Conservation (phyloP, 2,797 vertebrate species). For the Enteromius radiatus region DNA sequence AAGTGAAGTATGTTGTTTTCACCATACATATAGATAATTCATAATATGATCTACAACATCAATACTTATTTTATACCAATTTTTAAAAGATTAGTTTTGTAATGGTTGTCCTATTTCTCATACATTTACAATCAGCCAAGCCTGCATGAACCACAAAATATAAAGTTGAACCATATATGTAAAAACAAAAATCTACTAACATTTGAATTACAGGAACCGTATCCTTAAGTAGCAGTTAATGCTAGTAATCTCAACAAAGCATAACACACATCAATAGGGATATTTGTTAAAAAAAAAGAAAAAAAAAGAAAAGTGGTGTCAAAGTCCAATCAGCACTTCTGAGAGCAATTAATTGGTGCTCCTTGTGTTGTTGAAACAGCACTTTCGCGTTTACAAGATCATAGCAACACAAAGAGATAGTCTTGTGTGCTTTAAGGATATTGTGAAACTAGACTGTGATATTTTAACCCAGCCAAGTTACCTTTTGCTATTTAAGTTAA, state of each 20-base stretch:
- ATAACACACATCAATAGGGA: not conserved
- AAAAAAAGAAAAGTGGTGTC: constrained; percentile 19
- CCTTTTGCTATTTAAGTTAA: constrained; percentile 38
- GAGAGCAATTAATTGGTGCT: constrained; percentile 46
- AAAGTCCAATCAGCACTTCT: constrained; percentile 55
- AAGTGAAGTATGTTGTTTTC: not conserved
- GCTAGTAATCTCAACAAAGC: constrained; percentile 7
- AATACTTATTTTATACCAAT: no score
- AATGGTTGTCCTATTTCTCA: not conserved
- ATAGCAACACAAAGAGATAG: constrained; percentile 32
- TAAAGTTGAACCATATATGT: not conserved
- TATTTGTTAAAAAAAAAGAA: constrained; percentile 6
- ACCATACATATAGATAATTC: no score
- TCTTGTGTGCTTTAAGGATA: constrained; percentile 37
- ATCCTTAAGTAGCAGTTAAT: not conserved
- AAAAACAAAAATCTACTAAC: not conserved
- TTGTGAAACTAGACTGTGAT: constrained; percentile 29
- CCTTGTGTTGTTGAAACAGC: constrained; percentile 51
- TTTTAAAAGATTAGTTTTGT: no score
- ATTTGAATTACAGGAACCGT: not conserved
- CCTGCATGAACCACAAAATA: not conserved
- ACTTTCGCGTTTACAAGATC: constrained; percentile 37
- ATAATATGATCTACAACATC: no score
- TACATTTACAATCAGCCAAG: not conserved
- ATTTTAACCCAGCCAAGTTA: constrained; percentile 56